phyloP scores from a whole-genome alignment of 2,113 vertebrate genomes.

The Ictalurus punctatus region DNA sequence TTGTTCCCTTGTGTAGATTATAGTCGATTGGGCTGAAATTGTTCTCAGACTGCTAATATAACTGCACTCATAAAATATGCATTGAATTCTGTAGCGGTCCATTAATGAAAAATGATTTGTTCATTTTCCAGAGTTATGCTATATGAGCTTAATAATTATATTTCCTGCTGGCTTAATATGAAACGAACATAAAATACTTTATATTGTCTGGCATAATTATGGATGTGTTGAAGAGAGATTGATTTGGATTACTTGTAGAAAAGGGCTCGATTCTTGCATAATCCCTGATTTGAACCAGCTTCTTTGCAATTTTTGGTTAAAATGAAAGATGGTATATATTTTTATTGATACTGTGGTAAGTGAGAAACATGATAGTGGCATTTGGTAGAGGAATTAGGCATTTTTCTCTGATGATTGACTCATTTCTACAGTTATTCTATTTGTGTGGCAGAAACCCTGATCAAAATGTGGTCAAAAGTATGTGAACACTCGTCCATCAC shows the following conservation, averaged over 20 bases:
- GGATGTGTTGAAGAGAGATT: background rate
- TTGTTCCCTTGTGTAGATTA: background rate
- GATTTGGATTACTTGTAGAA: background rate
- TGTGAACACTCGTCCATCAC: background rate
- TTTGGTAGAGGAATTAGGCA: background rate
- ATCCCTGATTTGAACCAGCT: background rate
- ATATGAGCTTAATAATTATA: background rate
- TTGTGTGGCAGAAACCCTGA: background rate
- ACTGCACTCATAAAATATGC: conserved; percentile 9
- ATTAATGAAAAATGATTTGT: conserved; percentile 11
- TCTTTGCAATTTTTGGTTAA: background rate
- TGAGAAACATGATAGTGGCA: background rate
- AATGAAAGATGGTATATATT: background rate
- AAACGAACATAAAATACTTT: background rate
- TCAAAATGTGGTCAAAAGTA: background rate
- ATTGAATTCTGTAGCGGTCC: background rate
- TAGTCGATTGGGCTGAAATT: conserved; percentile 23
- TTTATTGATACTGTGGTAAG: background rate
- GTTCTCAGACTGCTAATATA: background rate
- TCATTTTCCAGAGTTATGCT: background rate
- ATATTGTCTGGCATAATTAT: background rate
- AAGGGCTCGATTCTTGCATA: background rate
- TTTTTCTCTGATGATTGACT: background rate
- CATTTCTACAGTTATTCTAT: no score
- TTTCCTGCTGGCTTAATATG: background rate